phyloP scores from a whole-genome alignment of 2,113 vertebrate genomes.

The Indri indri region DNA sequence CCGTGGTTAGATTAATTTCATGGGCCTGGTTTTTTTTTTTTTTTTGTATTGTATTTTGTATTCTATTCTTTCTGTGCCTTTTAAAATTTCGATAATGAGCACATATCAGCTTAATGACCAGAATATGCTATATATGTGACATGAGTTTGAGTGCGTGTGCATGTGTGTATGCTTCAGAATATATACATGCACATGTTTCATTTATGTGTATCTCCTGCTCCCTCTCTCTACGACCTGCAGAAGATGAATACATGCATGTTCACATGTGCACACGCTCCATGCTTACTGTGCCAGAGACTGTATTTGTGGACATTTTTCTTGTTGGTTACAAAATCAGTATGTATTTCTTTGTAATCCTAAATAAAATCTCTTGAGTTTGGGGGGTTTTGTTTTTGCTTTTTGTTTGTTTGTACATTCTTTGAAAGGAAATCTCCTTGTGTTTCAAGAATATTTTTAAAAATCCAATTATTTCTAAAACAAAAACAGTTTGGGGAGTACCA shows the following conservation, averaged over 20 bases:
- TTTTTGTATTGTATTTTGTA: not conserved
- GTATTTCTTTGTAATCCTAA: not conserved
- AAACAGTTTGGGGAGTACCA: constrained; percentile 41
- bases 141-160: not conserved
- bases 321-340: not conserved
- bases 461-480: constrained; percentile 65
- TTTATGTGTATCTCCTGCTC: not conserved
- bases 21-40: not conserved
- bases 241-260: not conserved
- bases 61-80: not conserved
- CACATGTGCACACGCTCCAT: not conserved
- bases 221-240: not conserved
- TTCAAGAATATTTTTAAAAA: constrained; percentile 42
- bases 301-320: not conserved
- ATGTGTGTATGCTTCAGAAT: not conserved
- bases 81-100: not conserved
- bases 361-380: not conserved
- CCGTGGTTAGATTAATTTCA: not conserved
- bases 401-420: not conserved
- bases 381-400: not conserved
- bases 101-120: not conserved
- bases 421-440: constrained; percentile 36
- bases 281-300: not conserved
- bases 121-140: not conserved
- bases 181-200: not conserved